phyloP scores from a whole-genome alignment of 2,113 vertebrate genomes.

The Zosterops pallidus region DNA sequence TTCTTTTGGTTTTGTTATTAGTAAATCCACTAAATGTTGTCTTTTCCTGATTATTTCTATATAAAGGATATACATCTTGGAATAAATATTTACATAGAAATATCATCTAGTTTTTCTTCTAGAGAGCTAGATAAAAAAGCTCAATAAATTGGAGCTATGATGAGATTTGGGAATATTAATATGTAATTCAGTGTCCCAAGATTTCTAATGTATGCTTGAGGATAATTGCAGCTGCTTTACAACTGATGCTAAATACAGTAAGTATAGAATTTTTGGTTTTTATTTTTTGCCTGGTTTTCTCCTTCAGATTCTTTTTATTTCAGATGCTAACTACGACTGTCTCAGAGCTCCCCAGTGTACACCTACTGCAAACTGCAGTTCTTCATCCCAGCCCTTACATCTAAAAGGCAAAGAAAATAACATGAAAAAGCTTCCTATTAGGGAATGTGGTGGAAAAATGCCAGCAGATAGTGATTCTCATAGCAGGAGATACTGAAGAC shows the following conservation, averaged over 20 bases:
- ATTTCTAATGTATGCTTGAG: background rate
- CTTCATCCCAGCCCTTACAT: background rate
- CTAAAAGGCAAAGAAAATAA: background rate
- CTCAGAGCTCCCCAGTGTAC: background rate
- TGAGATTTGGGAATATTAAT: background rate
- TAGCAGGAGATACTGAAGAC: background rate
- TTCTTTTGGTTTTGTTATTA: background rate
- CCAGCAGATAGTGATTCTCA: background rate
- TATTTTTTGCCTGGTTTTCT: background rate
- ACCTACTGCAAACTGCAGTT: background rate
- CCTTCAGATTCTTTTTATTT: background rate
- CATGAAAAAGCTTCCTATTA: background rate
- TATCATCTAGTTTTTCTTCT: background rate
- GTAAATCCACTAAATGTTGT: background rate
- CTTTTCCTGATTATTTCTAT: background rate
- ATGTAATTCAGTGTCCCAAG: background rate
- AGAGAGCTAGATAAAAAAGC: background rate
- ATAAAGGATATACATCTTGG: background rate
- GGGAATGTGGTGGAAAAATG: background rate
- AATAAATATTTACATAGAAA: constrained; percentile 6
- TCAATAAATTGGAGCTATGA: background rate
- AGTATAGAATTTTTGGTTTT: background rate
- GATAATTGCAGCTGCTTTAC: background rate
- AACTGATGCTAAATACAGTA: background rate
- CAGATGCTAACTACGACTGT: background rate